Conservation (phyloP, 2,113 vertebrate species). For the Heterotis niloticus region DNA sequence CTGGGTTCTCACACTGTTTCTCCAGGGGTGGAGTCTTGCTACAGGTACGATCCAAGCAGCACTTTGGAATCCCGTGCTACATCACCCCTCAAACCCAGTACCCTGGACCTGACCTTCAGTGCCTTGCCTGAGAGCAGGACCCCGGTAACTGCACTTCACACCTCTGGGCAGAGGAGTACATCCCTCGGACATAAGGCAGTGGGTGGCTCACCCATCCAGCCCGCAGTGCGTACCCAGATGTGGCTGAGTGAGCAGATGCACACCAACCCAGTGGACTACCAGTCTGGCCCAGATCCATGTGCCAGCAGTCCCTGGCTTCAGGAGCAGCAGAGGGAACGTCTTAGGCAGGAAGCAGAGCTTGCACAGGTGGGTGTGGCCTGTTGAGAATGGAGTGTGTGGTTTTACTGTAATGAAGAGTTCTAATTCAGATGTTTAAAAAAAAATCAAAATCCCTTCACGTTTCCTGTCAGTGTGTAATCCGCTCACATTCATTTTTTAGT, state of each 20-base stretch:
- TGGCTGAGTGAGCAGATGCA: conserved; percentile 90
- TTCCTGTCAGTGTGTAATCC: too few relatives aligned
- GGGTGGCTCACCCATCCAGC: conserved; percentile 74
- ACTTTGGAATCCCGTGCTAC: conserved; percentile 61
- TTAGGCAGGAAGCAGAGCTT: conserved; percentile 58
- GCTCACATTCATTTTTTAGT: too few relatives aligned
- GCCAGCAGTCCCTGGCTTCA: conserved; percentile 62
- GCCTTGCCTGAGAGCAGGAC: conserved; percentile 78
- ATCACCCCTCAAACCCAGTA: conserved; percentile 68
- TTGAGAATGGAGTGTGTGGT: neutral
- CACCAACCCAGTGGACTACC: conserved; percentile 72
- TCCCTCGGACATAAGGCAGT: conserved; percentile 68
- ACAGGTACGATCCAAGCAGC: conserved; percentile 68
- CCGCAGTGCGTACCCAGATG: conserved; percentile 85
- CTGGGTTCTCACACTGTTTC: conserved; percentile 60
- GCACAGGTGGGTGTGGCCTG: conserved; percentile 63
- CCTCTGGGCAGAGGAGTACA: conserved; percentile 59
- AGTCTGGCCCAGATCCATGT: conserved; percentile 55
- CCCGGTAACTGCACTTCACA: conserved; percentile 36
- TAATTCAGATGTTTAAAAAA: too few relatives aligned
- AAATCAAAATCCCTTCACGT: too few relatives aligned
- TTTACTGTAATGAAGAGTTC: too few relatives aligned
- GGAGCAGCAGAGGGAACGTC: conserved; percentile 60
- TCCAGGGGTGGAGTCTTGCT: conserved; percentile 66
- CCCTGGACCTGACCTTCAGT: conserved; percentile 77